A percentile compares a stretch with the other conserved stretches of the same genome.
These are phyloP conservation scores for Pseudorectes ferrugineus DNA, from an alignment of 2,113 vertebrate species.

Conservation along the genomic window DNA sequence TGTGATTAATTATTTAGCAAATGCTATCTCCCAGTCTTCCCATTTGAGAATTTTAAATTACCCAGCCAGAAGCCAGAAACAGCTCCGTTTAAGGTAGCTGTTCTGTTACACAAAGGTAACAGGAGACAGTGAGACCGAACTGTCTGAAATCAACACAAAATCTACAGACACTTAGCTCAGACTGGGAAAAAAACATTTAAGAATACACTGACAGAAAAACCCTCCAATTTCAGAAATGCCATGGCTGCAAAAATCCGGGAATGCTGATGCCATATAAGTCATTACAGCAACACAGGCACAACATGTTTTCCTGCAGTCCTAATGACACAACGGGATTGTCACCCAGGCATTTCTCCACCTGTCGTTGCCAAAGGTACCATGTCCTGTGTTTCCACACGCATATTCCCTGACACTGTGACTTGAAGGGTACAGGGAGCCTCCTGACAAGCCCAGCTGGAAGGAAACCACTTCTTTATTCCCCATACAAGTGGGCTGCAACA, in stretches of 20 bases:
- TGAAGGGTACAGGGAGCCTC: not conserved
- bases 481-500: not conserved
- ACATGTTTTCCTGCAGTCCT: not conserved
- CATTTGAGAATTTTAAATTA: slow-evolving; percentile 25
- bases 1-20: slow-evolving; percentile 44
- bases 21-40: not conserved
- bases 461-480: not conserved
- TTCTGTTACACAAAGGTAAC: not conserved
- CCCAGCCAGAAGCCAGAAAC: not conserved
- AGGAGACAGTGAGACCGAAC: not conserved
- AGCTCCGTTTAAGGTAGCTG: not conserved
- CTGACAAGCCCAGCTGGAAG: not conserved
- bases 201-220: not conserved
- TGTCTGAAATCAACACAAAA: not conserved
- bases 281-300: not conserved
- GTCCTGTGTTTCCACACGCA: not conserved
- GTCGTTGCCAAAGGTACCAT: not conserved
- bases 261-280: not conserved
- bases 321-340: not conserved
- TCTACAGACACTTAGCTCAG: not conserved
- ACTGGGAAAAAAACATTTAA: not conserved
- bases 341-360: not conserved
- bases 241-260: not conserved
- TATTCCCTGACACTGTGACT: not conserved
- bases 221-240: not conserved